A percentile compares a stretch with the other conserved stretches of the same genome.
Conservation (phyloP, 2,888 invertebrate species). For the Shargacucullia verbasci region DNA sequence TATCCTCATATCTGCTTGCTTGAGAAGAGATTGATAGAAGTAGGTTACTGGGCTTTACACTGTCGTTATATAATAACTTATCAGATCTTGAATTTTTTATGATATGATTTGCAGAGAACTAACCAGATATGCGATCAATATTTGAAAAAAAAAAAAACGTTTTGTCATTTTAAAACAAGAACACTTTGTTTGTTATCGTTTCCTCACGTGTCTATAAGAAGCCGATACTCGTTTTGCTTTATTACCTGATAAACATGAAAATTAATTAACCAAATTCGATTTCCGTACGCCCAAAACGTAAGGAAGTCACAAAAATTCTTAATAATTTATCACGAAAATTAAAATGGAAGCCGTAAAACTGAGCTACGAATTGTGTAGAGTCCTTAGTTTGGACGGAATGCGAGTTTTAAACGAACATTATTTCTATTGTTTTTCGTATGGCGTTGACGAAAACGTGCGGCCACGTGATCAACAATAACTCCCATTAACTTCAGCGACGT, state of each 20-base stretch:
- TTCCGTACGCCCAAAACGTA: slow-evolving; percentile 17
- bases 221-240: slow-evolving; percentile 25
- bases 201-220: slow-evolving; percentile 6
- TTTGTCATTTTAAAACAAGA: no score
- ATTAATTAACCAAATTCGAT: slow-evolving; percentile 26
- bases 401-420: slow-evolving; percentile 2
- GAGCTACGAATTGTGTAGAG: slow-evolving; percentile 1
- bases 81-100: slow-evolving; percentile 28
- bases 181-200: no score
- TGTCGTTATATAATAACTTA: slow-evolving; percentile 47
- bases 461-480: slow-evolving; percentile 22
- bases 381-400: slow-evolving; percentile 5
- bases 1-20: slow-evolving; percentile 44
- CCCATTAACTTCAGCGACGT: slow-evolving; percentile 13
- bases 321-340: slow-evolving; percentile 31
- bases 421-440: slow-evolving; percentile 2
- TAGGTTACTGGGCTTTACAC: slow-evolving; percentile 52
- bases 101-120: not conserved
- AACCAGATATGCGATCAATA: not conserved
- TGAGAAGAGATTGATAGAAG: slow-evolving; percentile 50
- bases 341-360: slow-evolving; percentile 19
- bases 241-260: slow-evolving; percentile 28
- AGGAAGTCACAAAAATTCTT: slow-evolving; percentile 21
- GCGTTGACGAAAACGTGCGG: slow-evolving; percentile 10
- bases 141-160: no score